Evolutionary conservation across 1,140 invertebrate species (phyloP).

Genomic region (Leptopilina clavipes): DNA sequence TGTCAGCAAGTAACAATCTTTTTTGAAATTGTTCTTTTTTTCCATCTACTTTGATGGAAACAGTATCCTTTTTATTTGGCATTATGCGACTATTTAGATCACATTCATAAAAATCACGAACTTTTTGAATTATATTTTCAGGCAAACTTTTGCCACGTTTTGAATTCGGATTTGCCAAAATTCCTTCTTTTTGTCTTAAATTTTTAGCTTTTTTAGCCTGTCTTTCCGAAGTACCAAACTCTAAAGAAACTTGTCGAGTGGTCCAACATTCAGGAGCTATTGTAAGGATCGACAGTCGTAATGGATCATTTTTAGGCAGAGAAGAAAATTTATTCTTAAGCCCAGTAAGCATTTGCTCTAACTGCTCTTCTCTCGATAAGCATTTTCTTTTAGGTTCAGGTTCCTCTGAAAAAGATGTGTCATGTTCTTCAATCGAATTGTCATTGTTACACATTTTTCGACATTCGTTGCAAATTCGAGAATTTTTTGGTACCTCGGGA

Average conservation of each 20-base stretch:
- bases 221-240: not conserved
- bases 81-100: constrained; percentile 14
- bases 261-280: constrained; percentile 9
- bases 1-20: not conserved
- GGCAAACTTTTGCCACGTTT: too few relatives aligned
- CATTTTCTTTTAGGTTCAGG: not conserved
- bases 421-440: too few relatives aligned
- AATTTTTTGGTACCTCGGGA: constrained; percentile 34
- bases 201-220: constrained; percentile 1
- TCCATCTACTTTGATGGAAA: not conserved
- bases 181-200: not conserved
- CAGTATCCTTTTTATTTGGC: constrained; percentile 1
- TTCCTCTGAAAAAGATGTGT: not conserved
- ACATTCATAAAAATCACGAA: constrained; percentile 14
- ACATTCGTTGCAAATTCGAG: constrained; percentile 40
- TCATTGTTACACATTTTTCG: not conserved
- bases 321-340: not conserved
- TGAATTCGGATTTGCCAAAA: too few relatives aligned
- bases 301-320: not conserved
- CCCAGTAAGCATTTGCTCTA: not conserved
- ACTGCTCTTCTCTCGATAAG: constrained; percentile 1
- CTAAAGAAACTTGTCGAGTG: constrained; percentile 5
- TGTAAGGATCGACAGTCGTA: not conserved
- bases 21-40: not conserved
- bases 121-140: not conserved